phyloP scores from a whole-genome alignment of 2,113 vertebrate species.

The Hippocampus zosterae region DNA sequence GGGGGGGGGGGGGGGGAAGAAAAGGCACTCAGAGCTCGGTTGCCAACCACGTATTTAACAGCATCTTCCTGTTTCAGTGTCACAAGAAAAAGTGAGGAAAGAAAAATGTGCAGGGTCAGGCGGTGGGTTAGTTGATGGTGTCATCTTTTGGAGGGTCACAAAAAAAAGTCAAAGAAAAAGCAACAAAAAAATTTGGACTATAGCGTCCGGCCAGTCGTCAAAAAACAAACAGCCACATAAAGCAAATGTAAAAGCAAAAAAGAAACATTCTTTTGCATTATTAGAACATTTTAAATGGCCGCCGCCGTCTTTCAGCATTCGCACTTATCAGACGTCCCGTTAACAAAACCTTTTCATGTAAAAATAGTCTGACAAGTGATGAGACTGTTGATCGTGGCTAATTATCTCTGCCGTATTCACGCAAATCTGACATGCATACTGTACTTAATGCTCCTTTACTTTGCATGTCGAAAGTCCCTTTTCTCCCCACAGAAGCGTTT shows the following conservation, averaged over 20 bases:
- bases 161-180: too few relatives aligned
- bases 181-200: too few relatives aligned
- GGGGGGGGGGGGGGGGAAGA: too few relatives aligned
- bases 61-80: too few relatives aligned
- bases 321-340: constrained; percentile 9
- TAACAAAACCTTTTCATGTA: constrained; percentile 16
- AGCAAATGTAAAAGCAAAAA: neutral
- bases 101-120: too few relatives aligned
- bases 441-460: neutral
- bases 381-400: neutral
- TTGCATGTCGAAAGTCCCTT: constrained; percentile 11
- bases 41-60: too few relatives aligned
- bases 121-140: too few relatives aligned
- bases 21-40: too few relatives aligned
- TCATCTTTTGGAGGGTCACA: too few relatives aligned
- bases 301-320: neutral
- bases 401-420: neutral
- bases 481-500: constrained; percentile 26
- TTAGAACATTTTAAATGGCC: neutral
- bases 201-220: too few relatives aligned
- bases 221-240: neutral
- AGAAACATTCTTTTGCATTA: neutral
- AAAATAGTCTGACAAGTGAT: constrained; percentile 12
- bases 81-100: too few relatives aligned
- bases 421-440: neutral